A percentile compares a stretch with the other conserved stretches of the same genome.
These are phyloP conservation scores for Drosophila quadrilineata DNA, from an alignment of 1,140 invertebrate species.

Conservation along the genomic window DNA sequence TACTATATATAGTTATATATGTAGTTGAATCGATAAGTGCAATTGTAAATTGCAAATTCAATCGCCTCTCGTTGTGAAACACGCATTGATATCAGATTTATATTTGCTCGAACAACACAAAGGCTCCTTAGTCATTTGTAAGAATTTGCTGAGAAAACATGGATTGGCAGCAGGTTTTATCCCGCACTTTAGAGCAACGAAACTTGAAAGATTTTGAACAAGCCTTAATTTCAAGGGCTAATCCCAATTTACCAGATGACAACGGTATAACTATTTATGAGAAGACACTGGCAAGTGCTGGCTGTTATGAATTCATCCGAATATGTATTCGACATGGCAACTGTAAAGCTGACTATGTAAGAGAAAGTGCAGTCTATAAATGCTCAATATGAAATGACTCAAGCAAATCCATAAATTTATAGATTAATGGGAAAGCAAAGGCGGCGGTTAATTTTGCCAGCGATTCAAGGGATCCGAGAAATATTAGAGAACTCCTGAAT, in stretches of 20 bases:
- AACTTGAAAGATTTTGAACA: slow-evolving; percentile 29
- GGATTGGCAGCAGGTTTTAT: slow-evolving; percentile 18
- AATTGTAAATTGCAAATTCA: no score
- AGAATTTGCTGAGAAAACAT: slow-evolving; percentile 8
- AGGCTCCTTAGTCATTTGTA: no score
- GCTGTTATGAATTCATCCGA: slow-evolving; percentile 83
- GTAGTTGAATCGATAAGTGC: no score
- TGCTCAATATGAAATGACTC: no score
- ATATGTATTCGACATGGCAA: slow-evolving; percentile 85
- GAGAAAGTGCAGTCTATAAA: slow-evolving; percentile 16
- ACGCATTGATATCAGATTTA: no score
- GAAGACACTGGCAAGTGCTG: slow-evolving; percentile 44
- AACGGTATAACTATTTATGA: slow-evolving; percentile 39
- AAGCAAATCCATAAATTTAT: neutral
- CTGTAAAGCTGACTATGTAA: slow-evolving; percentile 84
- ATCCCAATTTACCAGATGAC: slow-evolving; percentile 20
- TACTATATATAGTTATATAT: neutral
- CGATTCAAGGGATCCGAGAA: slow-evolving; percentile 82
- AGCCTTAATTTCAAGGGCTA: slow-evolving; percentile 30
- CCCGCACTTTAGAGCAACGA: slow-evolving; percentile 11
- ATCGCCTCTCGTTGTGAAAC: no score
- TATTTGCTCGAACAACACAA: no score
- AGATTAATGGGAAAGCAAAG: slow-evolving; percentile 2
- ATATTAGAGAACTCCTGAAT: slow-evolving; percentile 83
- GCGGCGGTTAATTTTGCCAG: slow-evolving; percentile 86